Evolutionary conservation across 2,888 invertebrate species (phyloP), one percentile per base, ranked within the genome.

Genomic region (Gibbula magus): DNA sequence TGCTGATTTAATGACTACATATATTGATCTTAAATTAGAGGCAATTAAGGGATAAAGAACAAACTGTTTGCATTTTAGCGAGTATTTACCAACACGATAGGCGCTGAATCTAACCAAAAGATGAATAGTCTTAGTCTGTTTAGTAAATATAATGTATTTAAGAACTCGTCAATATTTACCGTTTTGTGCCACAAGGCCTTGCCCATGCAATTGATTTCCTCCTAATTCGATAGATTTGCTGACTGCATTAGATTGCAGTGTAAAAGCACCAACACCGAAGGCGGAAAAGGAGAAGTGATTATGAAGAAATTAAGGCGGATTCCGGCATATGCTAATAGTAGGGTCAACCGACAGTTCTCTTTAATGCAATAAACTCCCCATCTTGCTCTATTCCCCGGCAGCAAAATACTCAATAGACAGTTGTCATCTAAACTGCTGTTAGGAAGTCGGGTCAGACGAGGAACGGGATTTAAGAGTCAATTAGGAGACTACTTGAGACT

Each of bases 191-290:
- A 61, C 61, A 29, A 29, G 61, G 29, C 25, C 29, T 61, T 29
- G n/a, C 16, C 61, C 29, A 61, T 25, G 61, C 61, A 29, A 61
- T 61, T 29, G 29, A n/a, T 61, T 61, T 61, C 29, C 29, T 18
- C 61, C 61, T 61, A 61, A 61, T 61, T 61, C 25, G 61, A 61
- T 61, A 61, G 61, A 61, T 61, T 61, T 29, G 61, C 61, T 3
- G 61, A 25, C 25, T 61, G 29, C 61, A 18, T 61, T 61, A 61
- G 25, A 25, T 61, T 29, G 29, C 61, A 29, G 29, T 5, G 25
- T 13, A 5, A 16, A 0, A 13, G 29, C 22, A 29, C 61, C 13
- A 5, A 29, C 61, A 61, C 25, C 61, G 13, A 25, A 61, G 61
- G 0, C 61, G 29, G 61, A 29, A 18, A 29, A 29, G 61, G 29